These are phyloP conservation scores for Alcedo atthis DNA, from an alignment of 2,797 vertebrate species.

Conservation along the genomic window DNA sequence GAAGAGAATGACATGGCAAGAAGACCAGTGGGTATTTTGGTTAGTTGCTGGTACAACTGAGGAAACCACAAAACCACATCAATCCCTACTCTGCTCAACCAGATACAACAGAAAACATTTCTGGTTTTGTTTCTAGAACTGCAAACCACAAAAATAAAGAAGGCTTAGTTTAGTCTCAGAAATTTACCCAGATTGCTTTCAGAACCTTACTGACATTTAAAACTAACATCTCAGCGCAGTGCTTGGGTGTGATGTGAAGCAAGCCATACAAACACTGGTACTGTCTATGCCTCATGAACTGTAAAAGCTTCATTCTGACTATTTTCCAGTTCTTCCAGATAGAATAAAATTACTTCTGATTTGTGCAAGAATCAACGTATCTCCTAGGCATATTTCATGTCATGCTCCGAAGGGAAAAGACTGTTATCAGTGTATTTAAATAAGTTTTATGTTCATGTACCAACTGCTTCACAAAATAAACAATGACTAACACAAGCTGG, in stretches of 20 bases:
- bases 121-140: conserved; percentile 39
- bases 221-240: not conserved
- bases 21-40: conserved; percentile 31
- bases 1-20: not conserved
- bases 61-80: conserved; percentile 75
- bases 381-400: not conserved
- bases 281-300: not conserved
- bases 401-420: not conserved
- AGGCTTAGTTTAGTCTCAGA: not conserved
- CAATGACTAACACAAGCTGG: not conserved
- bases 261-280: not conserved
- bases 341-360: not conserved
- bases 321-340: not conserved
- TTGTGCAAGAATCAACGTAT: conserved; percentile 2
- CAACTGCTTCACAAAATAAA: conserved; percentile 4
- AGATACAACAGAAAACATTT: conserved; percentile 1
- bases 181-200: not conserved
- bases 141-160: conserved; percentile 26
- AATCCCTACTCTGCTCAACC: conserved; percentile 18
- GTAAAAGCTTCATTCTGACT: not conserved
- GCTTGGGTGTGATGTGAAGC: not conserved
- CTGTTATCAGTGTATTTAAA: not conserved
- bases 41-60: conserved; percentile 31
- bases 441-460: not conserved
- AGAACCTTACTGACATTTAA: not conserved